These are phyloP conservation scores for Ceratina calcarata DNA, from an alignment of 1,140 invertebrate genomes.

Conservation along the genomic window DNA sequence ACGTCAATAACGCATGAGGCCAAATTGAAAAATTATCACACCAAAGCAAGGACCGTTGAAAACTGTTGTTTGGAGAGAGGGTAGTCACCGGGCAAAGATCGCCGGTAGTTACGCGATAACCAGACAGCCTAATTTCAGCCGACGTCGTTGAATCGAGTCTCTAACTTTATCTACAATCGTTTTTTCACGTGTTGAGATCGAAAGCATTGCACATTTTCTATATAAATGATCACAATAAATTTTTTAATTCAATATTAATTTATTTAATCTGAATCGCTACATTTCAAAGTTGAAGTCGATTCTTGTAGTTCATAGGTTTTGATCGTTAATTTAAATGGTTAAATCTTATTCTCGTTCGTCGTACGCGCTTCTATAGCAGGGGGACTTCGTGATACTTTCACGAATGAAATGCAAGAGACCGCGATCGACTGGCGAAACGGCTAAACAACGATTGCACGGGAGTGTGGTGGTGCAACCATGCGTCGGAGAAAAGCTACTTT, in stretches of 20 bases:
- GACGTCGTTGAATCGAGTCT: neutral
- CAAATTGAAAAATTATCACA: slow-evolving; percentile 81
- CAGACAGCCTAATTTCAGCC: slow-evolving; percentile 39
- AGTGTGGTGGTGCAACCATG: slow-evolving; percentile 48
- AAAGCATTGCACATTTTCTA: too few relatives aligned
- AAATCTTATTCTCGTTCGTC: too few relatives aligned
- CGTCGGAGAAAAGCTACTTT: slow-evolving; percentile 72
- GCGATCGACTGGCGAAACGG: slow-evolving; percentile 18
- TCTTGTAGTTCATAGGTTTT: too few relatives aligned
- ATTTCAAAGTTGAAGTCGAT: too few relatives aligned
- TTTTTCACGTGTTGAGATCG: too few relatives aligned
- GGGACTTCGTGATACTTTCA: neutral
- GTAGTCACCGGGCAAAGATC: slow-evolving; percentile 45
- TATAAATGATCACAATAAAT: neutral
- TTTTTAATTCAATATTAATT: neutral
- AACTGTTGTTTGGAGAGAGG: slow-evolving; percentile 75
- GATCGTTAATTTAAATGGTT: neutral
- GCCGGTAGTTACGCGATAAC: slow-evolving; percentile 16
- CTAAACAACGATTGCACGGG: slow-evolving; percentile 27
- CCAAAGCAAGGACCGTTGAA: slow-evolving; percentile 67
- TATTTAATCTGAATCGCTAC: too few relatives aligned
- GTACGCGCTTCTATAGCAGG: too few relatives aligned
- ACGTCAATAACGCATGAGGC: slow-evolving; percentile 77
- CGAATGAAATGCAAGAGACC: neutral
- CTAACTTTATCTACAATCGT: slow-evolving; percentile 29